Base-by-base conservation (phyloP, 2,113 vertebrate species). In the Rhea americana region DNA sequence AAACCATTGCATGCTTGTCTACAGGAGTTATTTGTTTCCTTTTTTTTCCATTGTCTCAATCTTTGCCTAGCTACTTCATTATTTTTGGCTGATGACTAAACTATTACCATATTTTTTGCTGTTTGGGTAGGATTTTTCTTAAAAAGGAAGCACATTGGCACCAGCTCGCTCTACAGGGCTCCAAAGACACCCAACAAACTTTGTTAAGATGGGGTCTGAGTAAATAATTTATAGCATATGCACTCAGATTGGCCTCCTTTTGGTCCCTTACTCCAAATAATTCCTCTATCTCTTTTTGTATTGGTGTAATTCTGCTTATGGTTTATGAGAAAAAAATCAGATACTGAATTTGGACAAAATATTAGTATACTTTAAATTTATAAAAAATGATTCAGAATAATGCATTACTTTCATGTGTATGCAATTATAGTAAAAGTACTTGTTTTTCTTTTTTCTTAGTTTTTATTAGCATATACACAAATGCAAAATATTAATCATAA, bases 61-160 rank as follows among this genome's bases (percentile, higher is more conserved):
- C 53, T 81, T 92, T 79, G 16, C 26, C 37, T 35, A 50, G 28
- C 45, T 47, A 17, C 24, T 62, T 87, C 67, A 43, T 82, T 89
- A 77, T 89, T 80, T 94, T 80, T 71, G 67, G 30, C 18, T 82
- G 7, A 77, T 66, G 67, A 74, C n/a, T 89, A 87, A 92, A 65
- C n/a, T 83, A n/a, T 71, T 59, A 47, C 71, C 11, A 67, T 56
- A 5, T 56, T 5, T 39, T 85, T 89, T 89, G 45, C 67, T 59
- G 7, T 39, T 18, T 77, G 68, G 47, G n/a, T 47, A 50, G 71
- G 24, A 35, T 51, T 94, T 95, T 71, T 62, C 59, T 93, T 50
- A 80, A 37, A 82, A 76, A 79, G 24, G 32, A 61, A 87, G 4
- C 51, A 21, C 28, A 82, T 22, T 9, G 22, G 7, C 47, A 62